phyloP scores from a whole-genome alignment of 2,888 invertebrate genomes.

The Agrotis exclamationis region DNA sequence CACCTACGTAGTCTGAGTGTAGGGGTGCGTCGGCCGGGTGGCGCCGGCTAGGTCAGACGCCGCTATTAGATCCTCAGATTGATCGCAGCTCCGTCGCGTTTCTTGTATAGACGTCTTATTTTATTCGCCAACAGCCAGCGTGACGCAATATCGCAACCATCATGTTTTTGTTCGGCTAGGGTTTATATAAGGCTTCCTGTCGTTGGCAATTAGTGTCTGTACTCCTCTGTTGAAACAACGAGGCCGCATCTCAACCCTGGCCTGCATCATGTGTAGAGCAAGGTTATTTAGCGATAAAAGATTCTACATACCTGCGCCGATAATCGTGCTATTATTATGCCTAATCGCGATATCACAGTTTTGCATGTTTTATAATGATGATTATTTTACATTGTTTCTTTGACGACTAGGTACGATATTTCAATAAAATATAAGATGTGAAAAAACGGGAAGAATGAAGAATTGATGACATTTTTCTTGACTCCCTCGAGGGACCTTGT shows the following conservation, averaged over 20 bases:
- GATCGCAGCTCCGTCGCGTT: conserved; percentile 84
- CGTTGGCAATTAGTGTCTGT: conserved; percentile 71
- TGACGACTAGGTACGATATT: conserved; percentile 13
- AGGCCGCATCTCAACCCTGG: conserved; percentile 63
- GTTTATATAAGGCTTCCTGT: conserved; percentile 80
- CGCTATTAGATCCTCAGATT: conserved; percentile 86
- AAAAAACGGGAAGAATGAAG: conserved; percentile 1
- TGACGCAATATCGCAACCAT: conserved; percentile 63
- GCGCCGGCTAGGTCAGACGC: conserved; percentile 87
- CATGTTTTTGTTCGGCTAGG: conserved; percentile 70
- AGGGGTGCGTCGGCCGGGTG: conserved; percentile 80
- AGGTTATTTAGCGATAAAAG: conserved; percentile 63
- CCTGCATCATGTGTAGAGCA: conserved; percentile 63
- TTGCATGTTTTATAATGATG: conserved; percentile 26
- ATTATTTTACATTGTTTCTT: conserved; percentile 26
- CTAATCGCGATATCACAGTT: conserved; percentile 43
- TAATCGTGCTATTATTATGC: conserved; percentile 44
- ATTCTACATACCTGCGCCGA: conserved; percentile 52
- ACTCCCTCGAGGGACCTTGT: not conserved
- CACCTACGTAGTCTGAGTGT: conserved; percentile 69
- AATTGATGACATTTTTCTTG: conserved; percentile 22
- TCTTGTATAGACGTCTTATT: conserved; percentile 75
- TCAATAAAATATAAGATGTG: too few relatives aligned
- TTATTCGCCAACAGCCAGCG: conserved; percentile 69
- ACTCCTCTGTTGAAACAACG: conserved; percentile 55